A percentile compares a stretch with the other conserved stretches of the same genome.
These are phyloP conservation scores for Cantharis rufa DNA, from an alignment of 2,888 invertebrate genomes.

Conservation along the genomic window DNA sequence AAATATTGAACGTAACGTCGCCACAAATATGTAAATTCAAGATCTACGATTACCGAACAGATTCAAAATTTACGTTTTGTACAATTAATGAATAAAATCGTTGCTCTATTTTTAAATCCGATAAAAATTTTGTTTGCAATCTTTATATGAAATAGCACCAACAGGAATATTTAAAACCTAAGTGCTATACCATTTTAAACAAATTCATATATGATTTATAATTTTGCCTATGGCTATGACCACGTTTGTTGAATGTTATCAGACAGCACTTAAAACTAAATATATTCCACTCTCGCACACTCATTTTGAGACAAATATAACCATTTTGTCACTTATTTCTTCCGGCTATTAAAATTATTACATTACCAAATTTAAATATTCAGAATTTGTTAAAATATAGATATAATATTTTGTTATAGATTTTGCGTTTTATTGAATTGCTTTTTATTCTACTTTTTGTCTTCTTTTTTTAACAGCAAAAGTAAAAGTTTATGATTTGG, in stretches of 20 bases:
- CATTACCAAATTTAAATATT: neutral
- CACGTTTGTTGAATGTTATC: slow-evolving; percentile 37
- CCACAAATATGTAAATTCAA: slow-evolving; percentile 28
- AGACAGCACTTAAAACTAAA: slow-evolving; percentile 14
- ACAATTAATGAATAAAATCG: neutral
- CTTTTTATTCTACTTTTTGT: neutral
- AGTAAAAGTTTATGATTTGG: neutral
- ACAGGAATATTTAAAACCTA: slow-evolving; percentile 22
- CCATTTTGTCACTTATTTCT: neutral
- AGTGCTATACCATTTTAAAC: slow-evolving; percentile 32
- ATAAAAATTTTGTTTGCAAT: slow-evolving; percentile 2
- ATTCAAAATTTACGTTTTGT: slow-evolving; percentile 15
- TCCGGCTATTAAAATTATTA: neutral
- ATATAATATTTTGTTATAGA: neutral
- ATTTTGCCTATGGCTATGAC: slow-evolving; percentile 34
- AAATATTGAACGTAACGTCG: slow-evolving; percentile 33
- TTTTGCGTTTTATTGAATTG: neutral
- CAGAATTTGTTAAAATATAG: neutral
- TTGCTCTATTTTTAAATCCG: neutral
- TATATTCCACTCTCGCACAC: neutral
- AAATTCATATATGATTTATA: slow-evolving; percentile 40
- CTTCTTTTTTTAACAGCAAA: neutral
- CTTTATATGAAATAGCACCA: neutral
- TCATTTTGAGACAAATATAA: neutral
- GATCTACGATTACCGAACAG: slow-evolving; percentile 21